Conservation (phyloP, 2,797 vertebrate genomes). For the Gadopsis bispinosus region DNA sequence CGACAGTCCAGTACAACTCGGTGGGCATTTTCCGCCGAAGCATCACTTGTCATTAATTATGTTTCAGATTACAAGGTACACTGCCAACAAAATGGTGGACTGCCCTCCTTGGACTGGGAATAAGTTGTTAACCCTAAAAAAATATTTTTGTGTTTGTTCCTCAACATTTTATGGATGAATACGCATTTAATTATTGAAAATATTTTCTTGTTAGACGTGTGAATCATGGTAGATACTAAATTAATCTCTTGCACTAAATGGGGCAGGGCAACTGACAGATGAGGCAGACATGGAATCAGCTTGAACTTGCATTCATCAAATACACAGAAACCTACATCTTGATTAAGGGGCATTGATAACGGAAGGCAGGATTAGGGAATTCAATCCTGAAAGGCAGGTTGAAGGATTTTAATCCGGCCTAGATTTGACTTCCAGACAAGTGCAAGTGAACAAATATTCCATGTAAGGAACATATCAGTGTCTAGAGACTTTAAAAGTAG, state of each 20-base stretch:
- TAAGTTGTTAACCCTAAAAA: background rate
- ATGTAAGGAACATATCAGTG: background rate
- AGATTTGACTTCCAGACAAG: slow-evolving; percentile 25
- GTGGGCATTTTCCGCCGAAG: background rate
- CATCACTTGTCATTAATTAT: background rate
- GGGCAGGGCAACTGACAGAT: background rate
- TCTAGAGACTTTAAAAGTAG: background rate
- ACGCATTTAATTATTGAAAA: background rate
- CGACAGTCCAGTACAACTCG: background rate
- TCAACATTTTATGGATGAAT: background rate
- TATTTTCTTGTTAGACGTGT: background rate
- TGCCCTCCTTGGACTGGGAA: background rate
- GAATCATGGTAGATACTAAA: background rate
- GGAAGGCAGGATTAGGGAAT: slow-evolving; percentile 46
- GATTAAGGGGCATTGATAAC: slow-evolving; percentile 51
- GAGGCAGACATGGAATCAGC: slow-evolving; percentile 7
- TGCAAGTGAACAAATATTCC: background rate
- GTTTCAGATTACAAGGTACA: background rate
- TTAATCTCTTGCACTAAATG: slow-evolving; percentile 8
- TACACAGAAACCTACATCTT: slow-evolving; percentile 26
- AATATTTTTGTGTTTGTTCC: background rate
- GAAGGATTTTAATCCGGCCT: slow-evolving; percentile 43
- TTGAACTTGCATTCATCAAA: slow-evolving; percentile 46
- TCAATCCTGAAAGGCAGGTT: slow-evolving; percentile 55
- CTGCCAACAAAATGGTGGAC: background rate